Base-by-base conservation (phyloP, 2,113 vertebrate genomes). In the Micromys minutus region DNA sequence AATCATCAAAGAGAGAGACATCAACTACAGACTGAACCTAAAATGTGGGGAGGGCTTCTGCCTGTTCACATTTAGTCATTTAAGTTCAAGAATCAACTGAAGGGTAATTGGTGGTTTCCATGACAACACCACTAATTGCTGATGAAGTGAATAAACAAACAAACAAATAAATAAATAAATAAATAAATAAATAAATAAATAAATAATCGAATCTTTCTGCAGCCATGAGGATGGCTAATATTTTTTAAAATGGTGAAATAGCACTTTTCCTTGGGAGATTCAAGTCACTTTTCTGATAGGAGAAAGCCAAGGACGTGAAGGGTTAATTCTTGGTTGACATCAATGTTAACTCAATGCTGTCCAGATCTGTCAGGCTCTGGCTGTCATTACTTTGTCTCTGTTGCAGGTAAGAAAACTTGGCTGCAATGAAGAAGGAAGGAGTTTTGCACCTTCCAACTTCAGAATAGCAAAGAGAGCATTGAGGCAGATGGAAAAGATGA, bases 51-150 rank as follows among this genome's bases (percentile, higher is more conserved):
- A 97, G 91, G 80, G 72, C 67, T 95, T 97, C 89, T 97, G 94
- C 93, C 94, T 97, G 97, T 98, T 98, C 97, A 97, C 80, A 98
- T 98, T 96, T 97, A 98, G 96, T 85, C 97, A 97, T 98, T 98
- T 98, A 98, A 98, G 98, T 98, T 98, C 98, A 98, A 98, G 98
- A 98, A 98, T 97, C 95, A 97, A 98, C 96, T 97, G 97, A 98
- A 98, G 96, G 94, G 80, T 98, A 96, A 98, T 99, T 98, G 97
- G 89, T 98, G 95, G 98, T 99, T 98, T 97, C 98, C 98, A 98
- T 98, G 98, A 97, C 98, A 98, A 98, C 98, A 97, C 96, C 97
- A 97, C 97, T 98, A 99, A 99, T 98, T 98, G 98, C 94, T 31
- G 98, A 97, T 96, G 98, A 31, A 45, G 39, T 97, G 98, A 98